Evolutionary conservation across 2,888 invertebrate genomes (phyloP).

Genomic region (Nesidiocoris tenuis): DNA sequence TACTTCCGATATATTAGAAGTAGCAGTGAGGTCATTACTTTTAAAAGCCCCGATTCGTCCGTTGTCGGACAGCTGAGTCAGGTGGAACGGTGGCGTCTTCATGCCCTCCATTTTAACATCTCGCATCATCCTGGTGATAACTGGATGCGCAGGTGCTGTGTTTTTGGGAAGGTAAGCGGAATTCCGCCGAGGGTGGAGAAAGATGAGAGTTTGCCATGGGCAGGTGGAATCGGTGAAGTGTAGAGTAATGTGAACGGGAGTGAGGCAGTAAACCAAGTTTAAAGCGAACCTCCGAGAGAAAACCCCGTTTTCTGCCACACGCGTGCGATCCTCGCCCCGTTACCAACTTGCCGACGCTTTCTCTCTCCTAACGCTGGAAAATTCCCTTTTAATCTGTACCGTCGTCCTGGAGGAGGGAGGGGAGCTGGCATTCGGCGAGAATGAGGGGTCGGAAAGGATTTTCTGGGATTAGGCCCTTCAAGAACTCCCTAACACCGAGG

Average conservation of each 20-base stretch:
- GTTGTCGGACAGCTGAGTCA: too few relatives aligned
- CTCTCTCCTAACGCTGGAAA: neutral
- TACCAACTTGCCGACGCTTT: neutral
- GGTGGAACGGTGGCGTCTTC: too few relatives aligned
- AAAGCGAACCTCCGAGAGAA: neutral
- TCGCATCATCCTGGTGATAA: too few relatives aligned
- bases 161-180: neutral
- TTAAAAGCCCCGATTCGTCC: too few relatives aligned
- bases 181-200: neutral
- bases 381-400: neutral
- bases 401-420: neutral
- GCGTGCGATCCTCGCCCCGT: neutral
- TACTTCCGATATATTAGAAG: too few relatives aligned
- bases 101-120: too few relatives aligned
- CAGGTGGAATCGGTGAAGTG: neutral
- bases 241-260: neutral
- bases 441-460: neutral
- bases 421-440: neutral
- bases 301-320: neutral
- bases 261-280: neutral
- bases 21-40: too few relatives aligned
- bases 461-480: neutral
- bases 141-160: too few relatives aligned
- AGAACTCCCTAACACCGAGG: neutral
- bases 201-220: neutral